A percentile compares a stretch with the other conserved stretches of the same genome.
Evolutionary conservation across 2,113 vertebrate species (phyloP).

Genomic region (Myocastor coypus): DNA sequence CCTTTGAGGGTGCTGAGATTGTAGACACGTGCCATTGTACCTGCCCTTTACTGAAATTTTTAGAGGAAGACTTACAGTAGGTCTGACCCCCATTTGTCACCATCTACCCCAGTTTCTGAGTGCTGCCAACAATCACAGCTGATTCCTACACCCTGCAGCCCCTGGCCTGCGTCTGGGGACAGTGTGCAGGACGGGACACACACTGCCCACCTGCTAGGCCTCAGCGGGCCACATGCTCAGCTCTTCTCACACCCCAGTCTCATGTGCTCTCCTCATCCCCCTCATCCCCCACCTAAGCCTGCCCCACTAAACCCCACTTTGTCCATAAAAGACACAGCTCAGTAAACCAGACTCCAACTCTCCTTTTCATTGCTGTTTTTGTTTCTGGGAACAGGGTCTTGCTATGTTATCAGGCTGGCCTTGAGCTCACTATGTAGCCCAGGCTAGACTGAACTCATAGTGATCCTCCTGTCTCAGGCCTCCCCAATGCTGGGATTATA

Average conservation of each 20-base stretch:
- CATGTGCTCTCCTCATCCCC: neutral
- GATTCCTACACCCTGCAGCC: neutral
- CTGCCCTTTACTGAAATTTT: neutral
- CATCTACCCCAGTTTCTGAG: neutral
- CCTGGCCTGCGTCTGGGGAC: neutral
- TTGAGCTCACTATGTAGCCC: neutral
- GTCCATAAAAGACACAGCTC: neutral
- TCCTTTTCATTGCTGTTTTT: neutral
- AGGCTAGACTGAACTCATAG: neutral
- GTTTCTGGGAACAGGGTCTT: neutral
- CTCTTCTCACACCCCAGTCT: neutral
- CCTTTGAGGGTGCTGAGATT: neutral
- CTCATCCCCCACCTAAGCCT: neutral
- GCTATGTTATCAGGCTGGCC: neutral
- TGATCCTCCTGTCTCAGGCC: neutral
- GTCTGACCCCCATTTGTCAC: neutral
- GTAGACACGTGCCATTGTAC: neutral
- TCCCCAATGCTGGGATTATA: neutral
- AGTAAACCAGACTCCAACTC: neutral
- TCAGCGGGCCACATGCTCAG: neutral
- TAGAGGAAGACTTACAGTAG: neutral
- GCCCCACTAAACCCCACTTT: neutral
- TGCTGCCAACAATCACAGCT: neutral
- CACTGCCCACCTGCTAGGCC: neutral
- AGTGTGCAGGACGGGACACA: neutral